Conservation (phyloP, 2,797 vertebrate genomes). For the Channa striata region DNA sequence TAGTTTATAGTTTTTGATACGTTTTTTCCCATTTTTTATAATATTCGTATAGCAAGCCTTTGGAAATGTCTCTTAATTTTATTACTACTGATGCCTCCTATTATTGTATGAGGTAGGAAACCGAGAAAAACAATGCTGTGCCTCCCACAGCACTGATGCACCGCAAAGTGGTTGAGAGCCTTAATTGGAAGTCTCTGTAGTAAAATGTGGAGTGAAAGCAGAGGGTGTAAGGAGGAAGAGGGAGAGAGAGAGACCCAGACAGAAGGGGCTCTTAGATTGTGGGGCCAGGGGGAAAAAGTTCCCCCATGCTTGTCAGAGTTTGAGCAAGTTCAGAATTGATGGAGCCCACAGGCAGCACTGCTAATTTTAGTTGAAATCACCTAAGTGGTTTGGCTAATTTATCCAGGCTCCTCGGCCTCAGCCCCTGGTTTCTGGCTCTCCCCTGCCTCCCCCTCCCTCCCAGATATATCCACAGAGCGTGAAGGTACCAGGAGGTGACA, state of each 20-base stretch:
- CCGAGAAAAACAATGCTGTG: constrained; percentile 18
- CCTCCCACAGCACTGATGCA: constrained; percentile 21
- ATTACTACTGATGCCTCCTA: constrained; percentile 1
- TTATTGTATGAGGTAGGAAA: constrained; percentile 25
- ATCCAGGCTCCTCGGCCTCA: constrained; percentile 83
- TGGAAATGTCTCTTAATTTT: constrained; percentile 10
- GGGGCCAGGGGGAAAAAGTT: constrained; percentile 72
- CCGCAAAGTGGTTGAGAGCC: constrained; percentile 43
- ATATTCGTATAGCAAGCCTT: constrained; percentile 1
- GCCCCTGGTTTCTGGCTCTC: constrained; percentile 78
- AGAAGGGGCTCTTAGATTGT: constrained; percentile 70
- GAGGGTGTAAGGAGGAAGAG: constrained; percentile 52
- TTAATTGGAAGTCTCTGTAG: constrained; percentile 68
- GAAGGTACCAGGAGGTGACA: constrained; percentile 84
- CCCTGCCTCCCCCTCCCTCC: constrained; percentile 58
- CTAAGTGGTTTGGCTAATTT: constrained; percentile 88
- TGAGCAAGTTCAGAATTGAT: constrained; percentile 84
- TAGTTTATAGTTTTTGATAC: background rate
- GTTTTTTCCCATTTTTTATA: background rate
- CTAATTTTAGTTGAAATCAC: constrained; percentile 87
- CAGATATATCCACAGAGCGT: constrained; percentile 81
- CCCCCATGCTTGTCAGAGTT: constrained; percentile 84
- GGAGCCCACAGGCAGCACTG: constrained; percentile 83
- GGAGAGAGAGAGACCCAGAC: constrained; percentile 56
- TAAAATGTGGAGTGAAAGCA: constrained; percentile 39